Evolutionary conservation across 2,113 vertebrate species (phyloP), one percentile per base, ranked within the genome.

Genomic region (Manacus vitellinus): DNA sequence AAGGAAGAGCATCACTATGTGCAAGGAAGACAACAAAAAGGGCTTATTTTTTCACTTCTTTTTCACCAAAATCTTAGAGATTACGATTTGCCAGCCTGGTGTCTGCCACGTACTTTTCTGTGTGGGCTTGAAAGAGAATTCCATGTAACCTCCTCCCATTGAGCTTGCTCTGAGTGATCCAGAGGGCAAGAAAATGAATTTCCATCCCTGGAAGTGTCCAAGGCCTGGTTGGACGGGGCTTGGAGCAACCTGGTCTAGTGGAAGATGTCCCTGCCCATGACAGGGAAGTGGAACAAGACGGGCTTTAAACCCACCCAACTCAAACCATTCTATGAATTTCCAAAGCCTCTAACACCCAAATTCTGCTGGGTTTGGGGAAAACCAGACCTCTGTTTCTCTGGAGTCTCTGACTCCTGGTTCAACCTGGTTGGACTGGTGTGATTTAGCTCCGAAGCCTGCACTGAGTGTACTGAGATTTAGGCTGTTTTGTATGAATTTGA

Each of bases 71-170:
- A 52, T 28, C 49, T 18, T 47, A 27, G 37, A 84, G 31, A 43
- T 84, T 37, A 41, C 1, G 0, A 13, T 31, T 67, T 67, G 46
- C 63, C 63, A 88, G 56, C 61, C 63, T 43, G 46, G 14, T 56
- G 74, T 47, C 88, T 68, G 28, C 18, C 31, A 28, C 10, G 0
- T 25, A 9, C 22, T 80, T 35, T 30, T 43, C 68, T 16, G 47
- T 15, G 47, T 67, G 58, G 28, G 46, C 31, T 68, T 73, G 43
- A 16, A 47, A 24, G 39, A 67, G 10, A 52, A 41, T 20, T 73
- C 35, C 27, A 5, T 0, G 1, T 51, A 44, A n/a, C 0, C 1
- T n/a, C 44, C 14, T 59, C 35, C 24, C 28, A 9, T 18, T 0
- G 1, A 6, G 5, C 52, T 72, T 37, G 14, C 37, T 54, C 43